These are phyloP conservation scores for Parasteatoda tepidariorum DNA, from an alignment of 1,140 invertebrate genomes.

Conservation along the genomic window DNA sequence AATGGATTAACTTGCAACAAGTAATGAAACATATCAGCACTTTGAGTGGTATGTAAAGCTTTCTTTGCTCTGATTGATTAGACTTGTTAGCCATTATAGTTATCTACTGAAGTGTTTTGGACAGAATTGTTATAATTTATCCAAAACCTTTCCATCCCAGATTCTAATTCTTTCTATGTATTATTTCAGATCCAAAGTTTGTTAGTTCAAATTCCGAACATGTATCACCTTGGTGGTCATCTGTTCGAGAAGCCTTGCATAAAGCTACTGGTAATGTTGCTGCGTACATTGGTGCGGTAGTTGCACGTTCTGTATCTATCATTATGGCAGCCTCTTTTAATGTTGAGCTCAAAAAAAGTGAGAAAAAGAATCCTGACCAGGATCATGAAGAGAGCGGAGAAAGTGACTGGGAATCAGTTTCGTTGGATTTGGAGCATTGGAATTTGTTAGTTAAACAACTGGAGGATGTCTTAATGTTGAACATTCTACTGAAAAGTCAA, in stretches of 20 bases:
- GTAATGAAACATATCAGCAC: constrained; percentile 54
- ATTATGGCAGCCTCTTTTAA: constrained; percentile 62
- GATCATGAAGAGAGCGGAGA: constrained; percentile 62
- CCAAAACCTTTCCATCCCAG: not conserved
- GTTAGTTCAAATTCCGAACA: constrained; percentile 32
- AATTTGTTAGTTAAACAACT: constrained; percentile 86
- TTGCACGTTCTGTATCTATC: constrained; percentile 65
- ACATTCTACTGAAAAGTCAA: constrained; percentile 73
- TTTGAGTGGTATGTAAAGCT: constrained; percentile 27
- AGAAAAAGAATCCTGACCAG: constrained; percentile 13
- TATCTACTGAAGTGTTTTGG: not conserved
- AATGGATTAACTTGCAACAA: constrained; percentile 61
- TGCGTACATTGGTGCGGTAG: constrained; percentile 65
- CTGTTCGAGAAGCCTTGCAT: constrained; percentile 65
- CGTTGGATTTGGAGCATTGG: constrained; percentile 87
- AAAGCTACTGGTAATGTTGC: constrained; percentile 65
- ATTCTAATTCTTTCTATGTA: not conserved
- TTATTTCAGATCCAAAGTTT: constrained; percentile 38
- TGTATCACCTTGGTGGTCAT: constrained; percentile 68
- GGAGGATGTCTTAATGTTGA: constrained; percentile 86
- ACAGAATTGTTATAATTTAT: not conserved
- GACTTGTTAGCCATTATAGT: not conserved
- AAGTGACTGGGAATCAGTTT: constrained; percentile 83
- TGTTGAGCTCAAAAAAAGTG: constrained; percentile 26
- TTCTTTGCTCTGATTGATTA: too few species aligned